These are phyloP conservation scores for Calyptommatus sinebrachiatus DNA, from an alignment of 2,113 vertebrate species.

Conservation along the genomic window DNA sequence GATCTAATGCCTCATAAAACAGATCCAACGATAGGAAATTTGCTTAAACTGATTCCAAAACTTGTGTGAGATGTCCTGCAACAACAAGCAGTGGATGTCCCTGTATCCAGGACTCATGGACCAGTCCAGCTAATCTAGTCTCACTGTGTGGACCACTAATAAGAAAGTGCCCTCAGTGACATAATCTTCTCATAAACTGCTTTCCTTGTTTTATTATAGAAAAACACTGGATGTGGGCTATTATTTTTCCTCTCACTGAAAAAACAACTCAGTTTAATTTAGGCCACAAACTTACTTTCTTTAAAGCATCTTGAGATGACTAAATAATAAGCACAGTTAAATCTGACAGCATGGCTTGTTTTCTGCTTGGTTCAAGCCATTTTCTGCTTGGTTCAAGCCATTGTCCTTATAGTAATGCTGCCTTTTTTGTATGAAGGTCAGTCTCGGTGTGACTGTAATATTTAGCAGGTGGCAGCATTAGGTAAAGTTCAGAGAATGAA, in stretches of 20 bases:
- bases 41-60: too few species aligned
- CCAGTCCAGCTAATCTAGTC: too few species aligned
- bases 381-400: slow-evolving; percentile 17
- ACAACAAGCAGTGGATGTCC: too few species aligned
- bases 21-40: too few species aligned
- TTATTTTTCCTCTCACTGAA: background rate
- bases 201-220: background rate
- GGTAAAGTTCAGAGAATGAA: slow-evolving; percentile 61
- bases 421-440: slow-evolving; percentile 43
- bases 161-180: too few species aligned
- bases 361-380: slow-evolving; percentile 13
- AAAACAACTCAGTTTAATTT: slow-evolving; percentile 15
- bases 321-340: slow-evolving; percentile 1
- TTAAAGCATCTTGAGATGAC: background rate
- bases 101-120: too few species aligned
- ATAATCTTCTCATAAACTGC: background rate
- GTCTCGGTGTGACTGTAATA: slow-evolving; percentile 38
- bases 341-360: background rate
- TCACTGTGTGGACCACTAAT: too few species aligned
- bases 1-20: too few species aligned
- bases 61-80: too few species aligned
- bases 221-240: background rate
- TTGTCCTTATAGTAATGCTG: slow-evolving; percentile 32
- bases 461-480: slow-evolving; percentile 49
- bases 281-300: background rate